These are phyloP conservation scores for Aleiodes sp. DNA, from an alignment of 1,140 invertebrate species.

Conservation along the genomic window DNA sequence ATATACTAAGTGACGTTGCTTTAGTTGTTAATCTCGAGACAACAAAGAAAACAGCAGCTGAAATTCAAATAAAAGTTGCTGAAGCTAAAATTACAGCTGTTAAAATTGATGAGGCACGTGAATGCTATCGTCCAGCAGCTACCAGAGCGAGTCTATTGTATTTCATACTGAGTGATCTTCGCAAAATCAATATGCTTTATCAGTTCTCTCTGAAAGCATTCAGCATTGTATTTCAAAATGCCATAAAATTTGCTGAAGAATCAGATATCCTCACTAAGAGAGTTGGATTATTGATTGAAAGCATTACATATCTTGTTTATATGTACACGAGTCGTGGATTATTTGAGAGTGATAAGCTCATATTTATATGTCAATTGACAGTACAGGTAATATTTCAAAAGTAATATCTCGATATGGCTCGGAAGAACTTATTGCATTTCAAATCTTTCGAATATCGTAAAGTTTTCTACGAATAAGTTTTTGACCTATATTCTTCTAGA, in stretches of 20 bases:
- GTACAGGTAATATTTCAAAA: slow-evolving; percentile 72
- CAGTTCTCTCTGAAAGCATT: slow-evolving; percentile 97
- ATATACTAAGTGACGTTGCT: slow-evolving; percentile 90
- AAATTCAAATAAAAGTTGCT: slow-evolving; percentile 86
- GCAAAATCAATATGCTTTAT: slow-evolving; percentile 95
- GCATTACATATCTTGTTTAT: slow-evolving; percentile 87
- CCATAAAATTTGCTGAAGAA: slow-evolving; percentile 76
- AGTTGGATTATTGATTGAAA: slow-evolving; percentile 84
- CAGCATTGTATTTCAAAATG: slow-evolving; percentile 91
- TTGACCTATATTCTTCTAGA: slow-evolving; percentile 64
- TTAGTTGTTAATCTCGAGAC: slow-evolving; percentile 93
- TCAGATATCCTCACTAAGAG: slow-evolving; percentile 77
- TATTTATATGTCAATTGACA: slow-evolving; percentile 89
- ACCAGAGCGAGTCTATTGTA: slow-evolving; percentile 89
- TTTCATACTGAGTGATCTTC: slow-evolving; percentile 93
- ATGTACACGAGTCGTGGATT: slow-evolving; percentile 89
- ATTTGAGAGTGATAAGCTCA: slow-evolving; percentile 93
- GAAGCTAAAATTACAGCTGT: slow-evolving; percentile 87
- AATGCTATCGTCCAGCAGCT: slow-evolving; percentile 88
- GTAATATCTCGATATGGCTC: slow-evolving; percentile 14
- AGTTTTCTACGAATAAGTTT: slow-evolving; percentile 23
- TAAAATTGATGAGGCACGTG: slow-evolving; percentile 90
- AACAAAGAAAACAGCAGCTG: slow-evolving; percentile 91
- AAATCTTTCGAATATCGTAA: background rate
- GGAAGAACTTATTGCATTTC: too few species aligned